Evolutionary conservation across 2,888 invertebrate genomes (phyloP).

Genomic region (Mallateleia sp.): DNA sequence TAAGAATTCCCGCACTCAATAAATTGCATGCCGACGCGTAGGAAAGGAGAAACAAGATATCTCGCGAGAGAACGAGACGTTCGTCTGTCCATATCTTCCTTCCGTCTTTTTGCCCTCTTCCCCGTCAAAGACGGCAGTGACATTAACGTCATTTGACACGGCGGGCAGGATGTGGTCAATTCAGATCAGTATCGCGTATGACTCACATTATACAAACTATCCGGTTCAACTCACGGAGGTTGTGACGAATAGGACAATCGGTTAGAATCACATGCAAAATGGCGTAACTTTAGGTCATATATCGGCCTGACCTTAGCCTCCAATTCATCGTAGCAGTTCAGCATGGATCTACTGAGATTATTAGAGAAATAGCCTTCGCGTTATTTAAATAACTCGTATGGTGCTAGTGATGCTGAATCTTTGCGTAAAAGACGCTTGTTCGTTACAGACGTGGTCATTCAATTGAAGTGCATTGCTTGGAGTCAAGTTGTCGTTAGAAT

Average conservation of each 20-base stretch:
- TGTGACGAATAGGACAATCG: slow-evolving; percentile 83
- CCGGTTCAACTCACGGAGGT: slow-evolving; percentile 78
- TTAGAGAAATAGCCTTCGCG: slow-evolving; percentile 73
- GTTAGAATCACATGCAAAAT: slow-evolving; percentile 81
- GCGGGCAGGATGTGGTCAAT: slow-evolving; percentile 88
- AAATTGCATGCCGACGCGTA: not conserved
- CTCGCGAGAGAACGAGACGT: slow-evolving; percentile 65
- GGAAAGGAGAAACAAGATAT: slow-evolving; percentile 35
- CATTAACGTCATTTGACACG: slow-evolving; percentile 87
- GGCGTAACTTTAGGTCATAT: slow-evolving; percentile 80
- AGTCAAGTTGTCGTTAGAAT: slow-evolving; percentile 23
- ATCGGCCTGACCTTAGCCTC: slow-evolving; percentile 85
- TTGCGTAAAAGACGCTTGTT: slow-evolving; percentile 54
- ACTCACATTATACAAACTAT: slow-evolving; percentile 78
- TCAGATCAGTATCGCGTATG: slow-evolving; percentile 85
- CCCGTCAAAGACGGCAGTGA: slow-evolving; percentile 83
- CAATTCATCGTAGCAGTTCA: slow-evolving; percentile 78
- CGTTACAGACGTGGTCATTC: slow-evolving; percentile 15
- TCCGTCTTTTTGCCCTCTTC: slow-evolving; percentile 73
- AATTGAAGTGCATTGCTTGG: slow-evolving; percentile 45
- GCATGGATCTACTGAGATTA: slow-evolving; percentile 68
- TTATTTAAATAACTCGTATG: slow-evolving; percentile 58
- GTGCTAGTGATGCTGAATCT: slow-evolving; percentile 33
- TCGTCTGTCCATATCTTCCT: slow-evolving; percentile 79
- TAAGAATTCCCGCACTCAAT: slow-evolving; percentile 18